These are phyloP conservation scores for Cyclina sinensis DNA, from an alignment of 1,140 invertebrate species.

Conservation along the genomic window DNA sequence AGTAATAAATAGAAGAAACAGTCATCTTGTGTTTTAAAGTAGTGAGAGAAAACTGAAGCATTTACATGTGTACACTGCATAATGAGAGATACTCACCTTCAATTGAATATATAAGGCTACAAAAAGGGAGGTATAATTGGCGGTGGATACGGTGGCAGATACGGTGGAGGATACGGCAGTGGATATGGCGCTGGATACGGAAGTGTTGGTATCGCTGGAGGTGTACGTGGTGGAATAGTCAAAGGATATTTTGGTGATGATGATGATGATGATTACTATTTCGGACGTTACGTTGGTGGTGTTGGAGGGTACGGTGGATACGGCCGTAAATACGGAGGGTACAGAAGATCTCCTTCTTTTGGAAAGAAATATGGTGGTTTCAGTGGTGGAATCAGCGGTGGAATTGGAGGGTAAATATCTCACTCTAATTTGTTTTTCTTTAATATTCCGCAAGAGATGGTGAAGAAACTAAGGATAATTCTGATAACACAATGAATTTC, in stretches of 20 bases:
- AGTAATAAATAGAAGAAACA: too few species aligned
- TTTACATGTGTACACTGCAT: too few species aligned
- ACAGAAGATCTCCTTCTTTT: not conserved
- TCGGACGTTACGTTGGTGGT: not conserved
- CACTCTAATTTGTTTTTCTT: too few species aligned
- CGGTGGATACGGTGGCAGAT: not conserved
- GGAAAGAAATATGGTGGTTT: not conserved
- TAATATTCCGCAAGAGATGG: too few species aligned
- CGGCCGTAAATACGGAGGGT: not conserved
- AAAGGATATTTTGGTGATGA: conserved; percentile 11
- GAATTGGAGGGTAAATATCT: not conserved
- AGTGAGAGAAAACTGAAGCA: too few species aligned
- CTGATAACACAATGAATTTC: too few species aligned
- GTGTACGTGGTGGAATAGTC: not conserved
- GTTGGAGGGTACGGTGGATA: not conserved
- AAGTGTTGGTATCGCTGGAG: not conserved
- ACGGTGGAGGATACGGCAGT: conserved; percentile 13
- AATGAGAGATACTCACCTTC: too few species aligned
- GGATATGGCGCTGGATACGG: not conserved
- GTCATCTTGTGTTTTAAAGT: too few species aligned
- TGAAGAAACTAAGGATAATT: too few species aligned
- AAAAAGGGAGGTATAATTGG: not conserved
- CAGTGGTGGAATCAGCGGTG: not conserved
- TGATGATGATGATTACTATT: conserved; percentile 33
- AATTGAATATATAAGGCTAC: not conserved